phyloP scores from a whole-genome alignment of 1,140 invertebrate species.

The Dysdera silvatica region DNA sequence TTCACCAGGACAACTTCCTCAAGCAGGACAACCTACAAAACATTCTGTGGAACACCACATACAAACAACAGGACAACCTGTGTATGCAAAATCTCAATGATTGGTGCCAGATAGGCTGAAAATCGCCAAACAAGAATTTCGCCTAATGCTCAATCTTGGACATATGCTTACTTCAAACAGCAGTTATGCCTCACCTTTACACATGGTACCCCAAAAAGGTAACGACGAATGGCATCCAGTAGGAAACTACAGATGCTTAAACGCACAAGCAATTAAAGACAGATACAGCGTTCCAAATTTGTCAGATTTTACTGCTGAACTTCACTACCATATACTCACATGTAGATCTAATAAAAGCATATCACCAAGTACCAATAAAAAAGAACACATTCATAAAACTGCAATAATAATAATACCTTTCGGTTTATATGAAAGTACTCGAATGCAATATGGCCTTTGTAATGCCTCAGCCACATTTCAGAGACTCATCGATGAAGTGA shows the following conservation, averaged over 20 bases:
- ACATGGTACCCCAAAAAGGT: conserved; percentile 32
- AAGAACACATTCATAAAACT: conserved; percentile 15
- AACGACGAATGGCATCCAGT: conserved; percentile 8
- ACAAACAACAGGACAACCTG: too few relatives aligned
- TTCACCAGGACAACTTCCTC: too few relatives aligned
- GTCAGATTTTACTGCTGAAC: conserved; percentile 5
- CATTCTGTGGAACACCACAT: too few relatives aligned
- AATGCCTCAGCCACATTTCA: conserved; percentile 21
- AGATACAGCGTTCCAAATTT: conserved; percentile 24
- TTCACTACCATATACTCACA: conserved; percentile 7
- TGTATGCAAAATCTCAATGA: too few relatives aligned
- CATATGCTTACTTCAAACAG: conserved; percentile 31
- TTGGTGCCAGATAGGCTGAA: conserved; percentile 6
- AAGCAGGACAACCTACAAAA: too few relatives aligned
- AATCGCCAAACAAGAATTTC: conserved; percentile 4
- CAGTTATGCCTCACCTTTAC: conserved; percentile 31
- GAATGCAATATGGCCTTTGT: conserved; percentile 28
- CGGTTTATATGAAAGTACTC: conserved; percentile 17
- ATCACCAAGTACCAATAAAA: conserved; percentile 13
- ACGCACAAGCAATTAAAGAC: conserved; percentile 17
- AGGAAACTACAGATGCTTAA: conserved; percentile 16
- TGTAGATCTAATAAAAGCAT: conserved; percentile 20
- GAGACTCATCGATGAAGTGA: too few relatives aligned
- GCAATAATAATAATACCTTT: conserved; percentile 24
- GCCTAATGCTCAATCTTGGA: conserved; percentile 11